phyloP scores from a whole-genome alignment of 1,140 invertebrate genomes.

The Augochlora pura region DNA sequence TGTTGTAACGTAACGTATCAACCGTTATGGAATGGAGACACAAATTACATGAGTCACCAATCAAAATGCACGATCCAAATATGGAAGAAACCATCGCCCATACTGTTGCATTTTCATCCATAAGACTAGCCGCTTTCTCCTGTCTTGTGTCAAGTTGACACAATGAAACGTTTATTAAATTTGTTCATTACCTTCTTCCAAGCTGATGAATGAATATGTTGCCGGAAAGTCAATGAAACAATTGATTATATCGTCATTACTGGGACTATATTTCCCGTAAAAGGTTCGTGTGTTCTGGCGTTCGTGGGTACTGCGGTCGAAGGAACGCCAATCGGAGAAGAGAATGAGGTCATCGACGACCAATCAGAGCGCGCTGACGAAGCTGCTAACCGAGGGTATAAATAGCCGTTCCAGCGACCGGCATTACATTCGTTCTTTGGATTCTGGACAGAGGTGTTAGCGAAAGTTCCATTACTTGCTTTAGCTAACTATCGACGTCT shows the following conservation, averaged over 20 bases:
- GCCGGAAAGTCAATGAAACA: slow-evolving; percentile 5
- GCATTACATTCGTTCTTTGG: slow-evolving; percentile 31
- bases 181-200: too few species aligned
- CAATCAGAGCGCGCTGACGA: slow-evolving; percentile 42
- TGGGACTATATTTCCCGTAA: slow-evolving; percentile 48
- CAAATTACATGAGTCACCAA: slow-evolving; percentile 43
- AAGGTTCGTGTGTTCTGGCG: slow-evolving; percentile 10
- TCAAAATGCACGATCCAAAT: slow-evolving; percentile 42
- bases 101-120: slow-evolving; percentile 2
- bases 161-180: neutral
- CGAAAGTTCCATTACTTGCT: slow-evolving; percentile 65
- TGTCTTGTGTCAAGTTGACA: too few species aligned
- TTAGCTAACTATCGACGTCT: slow-evolving; percentile 55
- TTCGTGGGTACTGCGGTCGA: slow-evolving; percentile 53
- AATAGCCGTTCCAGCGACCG: slow-evolving; percentile 13
- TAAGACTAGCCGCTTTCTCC: neutral
- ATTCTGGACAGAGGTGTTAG: slow-evolving; percentile 47
- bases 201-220: neutral
- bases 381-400: slow-evolving; percentile 47
- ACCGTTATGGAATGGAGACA: neutral
- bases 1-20: slow-evolving; percentile 11
- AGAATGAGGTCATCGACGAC: slow-evolving; percentile 30
- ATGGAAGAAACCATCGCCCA: slow-evolving; percentile 38
- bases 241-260: slow-evolving; percentile 19
- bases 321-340: slow-evolving; percentile 40